Conservation (phyloP, 2,888 invertebrate species). For the Dorcus hopei region DNA sequence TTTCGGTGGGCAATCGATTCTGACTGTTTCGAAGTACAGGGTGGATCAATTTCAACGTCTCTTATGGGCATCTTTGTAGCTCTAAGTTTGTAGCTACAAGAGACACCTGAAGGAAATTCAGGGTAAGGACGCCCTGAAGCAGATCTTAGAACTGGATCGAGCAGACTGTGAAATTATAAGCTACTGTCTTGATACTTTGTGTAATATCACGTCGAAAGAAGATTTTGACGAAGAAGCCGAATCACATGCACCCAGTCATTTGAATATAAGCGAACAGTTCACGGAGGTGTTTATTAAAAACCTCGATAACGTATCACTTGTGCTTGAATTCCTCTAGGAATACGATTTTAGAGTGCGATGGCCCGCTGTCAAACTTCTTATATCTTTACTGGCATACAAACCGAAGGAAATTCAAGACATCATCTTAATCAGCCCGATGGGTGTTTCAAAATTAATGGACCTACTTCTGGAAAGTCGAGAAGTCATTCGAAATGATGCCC, state of each 20-base stretch:
- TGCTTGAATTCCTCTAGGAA: constrained; percentile 85
- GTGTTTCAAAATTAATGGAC: constrained; percentile 97
- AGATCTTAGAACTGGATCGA: constrained; percentile 84
- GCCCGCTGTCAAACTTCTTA: constrained; percentile 85
- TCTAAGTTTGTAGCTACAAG: too few relatives aligned
- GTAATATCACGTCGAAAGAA: constrained; percentile 81
- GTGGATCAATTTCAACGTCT: too few relatives aligned
- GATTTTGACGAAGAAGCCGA: constrained; percentile 79
- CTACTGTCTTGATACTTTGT: constrained; percentile 87
- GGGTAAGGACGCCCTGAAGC: constrained; percentile 76
- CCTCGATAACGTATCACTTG: constrained; percentile 75
- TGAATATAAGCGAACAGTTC: constrained; percentile 87
- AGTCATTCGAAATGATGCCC: constrained; percentile 91
- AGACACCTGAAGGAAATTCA: constrained; percentile 42
- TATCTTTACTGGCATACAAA: constrained; percentile 81
- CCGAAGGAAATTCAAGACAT: constrained; percentile 86
- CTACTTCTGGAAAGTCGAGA: constrained; percentile 89
- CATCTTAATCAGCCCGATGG: constrained; percentile 89
- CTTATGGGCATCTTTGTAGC: too few relatives aligned
- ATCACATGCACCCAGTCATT: constrained; percentile 26
- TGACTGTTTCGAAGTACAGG: too few relatives aligned
- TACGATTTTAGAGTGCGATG: constrained; percentile 92
- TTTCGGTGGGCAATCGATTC: too few relatives aligned
- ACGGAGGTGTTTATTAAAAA: constrained; percentile 96
- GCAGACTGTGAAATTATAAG: constrained; percentile 89